A percentile compares a stretch with the other conserved stretches of the same genome.
These are phyloP conservation scores for Diorhabda sublineata DNA, from an alignment of 1,140 invertebrate genomes.

Conservation along the genomic window DNA sequence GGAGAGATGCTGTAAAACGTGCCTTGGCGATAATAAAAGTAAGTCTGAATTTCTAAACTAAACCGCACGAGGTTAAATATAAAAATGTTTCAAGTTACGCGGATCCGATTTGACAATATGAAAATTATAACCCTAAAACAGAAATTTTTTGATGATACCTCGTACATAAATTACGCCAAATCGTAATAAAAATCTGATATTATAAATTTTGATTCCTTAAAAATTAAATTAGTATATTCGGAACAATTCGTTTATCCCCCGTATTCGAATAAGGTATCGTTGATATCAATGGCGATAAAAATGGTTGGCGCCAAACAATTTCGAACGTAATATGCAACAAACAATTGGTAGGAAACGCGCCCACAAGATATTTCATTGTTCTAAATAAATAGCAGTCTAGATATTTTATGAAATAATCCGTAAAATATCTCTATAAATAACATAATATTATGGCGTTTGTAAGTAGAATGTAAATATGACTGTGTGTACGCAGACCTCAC, in stretches of 20 bases:
- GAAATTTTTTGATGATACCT: too few relatives aligned
- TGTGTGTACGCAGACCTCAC: constrained; percentile 18
- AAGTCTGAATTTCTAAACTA: constrained; percentile 49
- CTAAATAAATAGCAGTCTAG: constrained; percentile 1
- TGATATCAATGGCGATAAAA: too few relatives aligned
- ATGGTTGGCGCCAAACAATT: too few relatives aligned
- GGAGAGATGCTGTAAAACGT: constrained; percentile 85
- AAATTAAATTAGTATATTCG: too few relatives aligned
- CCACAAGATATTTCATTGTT: constrained; percentile 2
- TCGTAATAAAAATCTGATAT: too few relatives aligned
- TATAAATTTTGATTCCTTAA: too few relatives aligned
- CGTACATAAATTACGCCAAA: too few relatives aligned
- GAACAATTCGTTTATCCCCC: too few relatives aligned
- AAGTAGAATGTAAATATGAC: neutral
- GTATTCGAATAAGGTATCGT: too few relatives aligned
- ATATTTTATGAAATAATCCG: constrained; percentile 3
- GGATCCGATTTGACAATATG: too few relatives aligned
- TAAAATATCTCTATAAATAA: neutral
- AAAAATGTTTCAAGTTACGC: neutral
- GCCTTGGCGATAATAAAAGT: constrained; percentile 72
- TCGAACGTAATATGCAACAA: too few relatives aligned
- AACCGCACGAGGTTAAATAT: neutral
- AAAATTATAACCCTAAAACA: too few relatives aligned
- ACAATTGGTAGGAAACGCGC: neutral
- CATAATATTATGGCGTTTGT: neutral